Conservation (phyloP, 37 sponge, comb jelly and placozoan species). For the Ianthella basta region DNA sequence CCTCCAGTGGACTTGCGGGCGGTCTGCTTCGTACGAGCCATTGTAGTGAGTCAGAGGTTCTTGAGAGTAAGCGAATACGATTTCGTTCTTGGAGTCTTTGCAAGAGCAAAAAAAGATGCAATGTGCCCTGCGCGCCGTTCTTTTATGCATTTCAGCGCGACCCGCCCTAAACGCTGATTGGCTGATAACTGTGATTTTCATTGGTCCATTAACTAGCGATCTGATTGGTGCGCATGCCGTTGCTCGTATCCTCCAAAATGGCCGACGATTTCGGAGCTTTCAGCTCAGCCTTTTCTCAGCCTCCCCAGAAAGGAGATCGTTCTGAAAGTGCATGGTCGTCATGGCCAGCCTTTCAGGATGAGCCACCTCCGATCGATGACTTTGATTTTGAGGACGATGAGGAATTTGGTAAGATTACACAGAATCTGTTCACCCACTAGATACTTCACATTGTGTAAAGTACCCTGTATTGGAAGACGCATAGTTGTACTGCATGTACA, state of each 20-base stretch:
- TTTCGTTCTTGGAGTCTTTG: not conserved
- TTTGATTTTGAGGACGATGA: not conserved
- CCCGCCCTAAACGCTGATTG: constrained; percentile 23
- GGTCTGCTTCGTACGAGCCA: constrained; percentile 95
- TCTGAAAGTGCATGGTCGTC: not conserved
- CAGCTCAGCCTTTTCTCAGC: not conserved
- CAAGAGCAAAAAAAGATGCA: not conserved
- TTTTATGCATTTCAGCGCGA: not conserved
- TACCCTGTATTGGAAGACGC: too few relatives aligned
- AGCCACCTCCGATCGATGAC: constrained; percentile 17
- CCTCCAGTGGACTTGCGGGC: constrained; percentile 93
- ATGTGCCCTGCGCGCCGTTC: not conserved
- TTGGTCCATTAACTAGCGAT: not conserved
- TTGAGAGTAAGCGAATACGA: not conserved
- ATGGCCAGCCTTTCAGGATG: constrained; percentile 12
- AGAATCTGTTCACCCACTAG: too few relatives aligned
- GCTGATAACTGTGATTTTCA: not conserved
- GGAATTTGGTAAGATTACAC: constrained; percentile 3
- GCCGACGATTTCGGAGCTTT: not conserved
- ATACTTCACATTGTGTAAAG: too few relatives aligned
- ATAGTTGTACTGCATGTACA: too few relatives aligned
- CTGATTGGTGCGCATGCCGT: constrained; percentile 13
- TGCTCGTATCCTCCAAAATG: constrained; percentile 14
- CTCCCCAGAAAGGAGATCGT: not conserved
- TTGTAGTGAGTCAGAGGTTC: constrained; percentile 2